Conservation (phyloP, 2,113 vertebrate species). For the Cyanistes caeruleus region DNA sequence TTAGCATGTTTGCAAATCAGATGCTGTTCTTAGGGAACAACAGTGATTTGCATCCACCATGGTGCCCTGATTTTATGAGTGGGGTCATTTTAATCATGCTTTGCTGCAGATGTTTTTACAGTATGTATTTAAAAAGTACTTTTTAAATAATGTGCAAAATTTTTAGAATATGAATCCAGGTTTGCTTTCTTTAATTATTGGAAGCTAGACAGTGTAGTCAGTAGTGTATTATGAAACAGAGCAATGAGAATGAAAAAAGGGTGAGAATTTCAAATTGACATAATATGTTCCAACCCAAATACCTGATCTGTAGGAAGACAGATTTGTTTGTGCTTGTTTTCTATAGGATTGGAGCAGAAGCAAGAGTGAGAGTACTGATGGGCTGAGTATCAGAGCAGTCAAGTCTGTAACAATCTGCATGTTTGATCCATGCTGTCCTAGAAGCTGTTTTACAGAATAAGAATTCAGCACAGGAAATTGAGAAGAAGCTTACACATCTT, state of each 20-base stretch:
- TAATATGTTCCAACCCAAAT: background rate
- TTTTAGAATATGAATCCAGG: background rate
- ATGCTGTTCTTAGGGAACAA: background rate
- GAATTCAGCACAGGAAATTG: background rate
- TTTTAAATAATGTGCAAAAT: background rate
- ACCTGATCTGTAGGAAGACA: background rate
- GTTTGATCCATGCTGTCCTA: background rate
- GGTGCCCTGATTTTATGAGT: background rate
- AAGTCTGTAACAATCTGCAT: background rate
- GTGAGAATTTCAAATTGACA: background rate
- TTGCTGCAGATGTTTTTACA: background rate
- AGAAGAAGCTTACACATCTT: background rate
- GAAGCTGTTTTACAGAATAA: background rate
- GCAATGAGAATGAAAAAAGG: background rate
- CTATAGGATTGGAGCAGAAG: background rate
- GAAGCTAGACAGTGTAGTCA: background rate
- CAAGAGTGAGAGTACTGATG: background rate
- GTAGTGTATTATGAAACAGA: background rate
- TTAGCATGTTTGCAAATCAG: conserved; percentile 31
- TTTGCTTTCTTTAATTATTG: background rate
- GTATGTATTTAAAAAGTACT: background rate
- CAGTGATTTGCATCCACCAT: background rate
- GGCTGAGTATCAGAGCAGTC: background rate
- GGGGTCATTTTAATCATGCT: background rate
- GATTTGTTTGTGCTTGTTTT: background rate